Conservation (phyloP, 2,797 vertebrate genomes). For the Pangasius larnaudii region DNA sequence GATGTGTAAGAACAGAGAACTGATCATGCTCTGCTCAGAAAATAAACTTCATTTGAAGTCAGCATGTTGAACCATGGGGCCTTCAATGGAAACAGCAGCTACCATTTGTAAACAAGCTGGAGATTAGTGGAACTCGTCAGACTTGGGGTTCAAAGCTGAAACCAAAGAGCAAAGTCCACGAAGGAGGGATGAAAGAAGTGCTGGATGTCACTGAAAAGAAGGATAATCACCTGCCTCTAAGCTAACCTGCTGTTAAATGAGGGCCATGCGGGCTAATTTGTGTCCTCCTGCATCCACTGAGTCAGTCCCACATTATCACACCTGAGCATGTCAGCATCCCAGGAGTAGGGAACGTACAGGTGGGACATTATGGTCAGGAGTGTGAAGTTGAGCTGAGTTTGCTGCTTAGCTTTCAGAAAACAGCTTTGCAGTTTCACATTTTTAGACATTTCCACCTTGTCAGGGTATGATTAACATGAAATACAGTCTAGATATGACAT, state of each 20-base stretch:
- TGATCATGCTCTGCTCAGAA: constrained; percentile 34
- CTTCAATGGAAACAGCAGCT: constrained; percentile 46
- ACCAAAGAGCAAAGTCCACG: constrained; percentile 63
- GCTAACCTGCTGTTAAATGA: constrained; percentile 67
- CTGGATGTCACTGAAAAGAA: constrained; percentile 64
- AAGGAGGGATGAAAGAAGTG: constrained; percentile 73
- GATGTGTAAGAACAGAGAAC: constrained; percentile 30
- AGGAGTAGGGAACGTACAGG: constrained; percentile 36
- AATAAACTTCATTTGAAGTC: constrained; percentile 53
- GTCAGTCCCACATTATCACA: constrained; percentile 51
- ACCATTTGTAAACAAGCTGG: constrained; percentile 57
- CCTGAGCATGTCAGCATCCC: constrained; percentile 54
- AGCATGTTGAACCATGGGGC: constrained; percentile 31
- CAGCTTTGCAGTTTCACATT: not conserved
- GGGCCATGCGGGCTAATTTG: constrained; percentile 72
- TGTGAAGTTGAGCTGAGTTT: not conserved
- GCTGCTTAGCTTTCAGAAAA: not conserved
- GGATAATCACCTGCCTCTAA: constrained; percentile 53
- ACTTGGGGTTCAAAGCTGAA: constrained; percentile 60
- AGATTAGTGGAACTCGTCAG: constrained; percentile 67
- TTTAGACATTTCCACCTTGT: not conserved
- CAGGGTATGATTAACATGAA: not conserved
- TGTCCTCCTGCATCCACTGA: constrained; percentile 58
- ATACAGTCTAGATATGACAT: not conserved
- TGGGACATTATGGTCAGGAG: constrained; percentile 20